Conservation (phyloP, 2,888 invertebrate species). For the Agapostemon virescens region DNA sequence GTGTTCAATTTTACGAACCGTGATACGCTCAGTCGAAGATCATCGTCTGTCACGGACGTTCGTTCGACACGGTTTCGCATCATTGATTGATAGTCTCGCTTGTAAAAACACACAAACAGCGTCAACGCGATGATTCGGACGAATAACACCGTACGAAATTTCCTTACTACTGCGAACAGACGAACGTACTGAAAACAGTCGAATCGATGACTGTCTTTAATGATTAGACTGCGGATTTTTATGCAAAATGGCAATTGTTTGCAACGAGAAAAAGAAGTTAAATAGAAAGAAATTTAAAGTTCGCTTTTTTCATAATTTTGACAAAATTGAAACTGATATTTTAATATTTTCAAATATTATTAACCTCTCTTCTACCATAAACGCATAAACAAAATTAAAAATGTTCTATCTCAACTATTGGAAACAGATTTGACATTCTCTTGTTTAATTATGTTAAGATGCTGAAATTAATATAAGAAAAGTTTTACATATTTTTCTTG, state of each 20-base stretch:
- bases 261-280: background rate
- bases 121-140: conserved; percentile 29
- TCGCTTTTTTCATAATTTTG: background rate
- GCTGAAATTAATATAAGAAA: background rate
- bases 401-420: background rate
- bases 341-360: background rate
- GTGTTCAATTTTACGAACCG: background rate
- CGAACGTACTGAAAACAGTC: conserved; percentile 24
- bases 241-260: background rate
- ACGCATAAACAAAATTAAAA: background rate
- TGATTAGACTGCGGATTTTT: conserved; percentile 30
- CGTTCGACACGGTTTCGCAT: background rate
- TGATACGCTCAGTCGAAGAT: background rate
- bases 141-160: conserved; percentile 39
- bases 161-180: conserved; percentile 30
- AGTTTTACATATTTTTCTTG: background rate
- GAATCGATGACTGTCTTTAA: conserved; percentile 32
- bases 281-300: too few species aligned
- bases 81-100: conserved; percentile 42
- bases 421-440: background rate
- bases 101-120: conserved; percentile 38
- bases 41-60: background rate
- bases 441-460: background rate
- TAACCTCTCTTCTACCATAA: too few species aligned
- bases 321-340: background rate